A percentile compares a stretch with the other conserved stretches of the same genome.
These are phyloP conservation scores for Denticeps clupeoides DNA, from an alignment of 2,797 vertebrate genomes.

Conservation along the genomic window DNA sequence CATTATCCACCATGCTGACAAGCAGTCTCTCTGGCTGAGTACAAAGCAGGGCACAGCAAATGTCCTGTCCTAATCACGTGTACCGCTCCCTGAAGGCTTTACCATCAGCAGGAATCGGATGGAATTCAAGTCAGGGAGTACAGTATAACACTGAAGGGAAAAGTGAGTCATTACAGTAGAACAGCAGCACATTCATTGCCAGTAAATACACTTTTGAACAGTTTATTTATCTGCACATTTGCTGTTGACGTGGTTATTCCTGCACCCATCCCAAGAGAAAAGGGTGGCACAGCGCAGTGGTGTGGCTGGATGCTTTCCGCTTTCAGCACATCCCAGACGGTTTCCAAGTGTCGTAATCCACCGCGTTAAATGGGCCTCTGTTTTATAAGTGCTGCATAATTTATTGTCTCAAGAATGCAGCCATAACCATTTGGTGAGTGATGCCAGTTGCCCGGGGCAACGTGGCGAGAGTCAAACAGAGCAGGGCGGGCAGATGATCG, in stretches of 20 bases:
- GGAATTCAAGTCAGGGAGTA: not conserved
- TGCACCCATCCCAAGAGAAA: too few species aligned
- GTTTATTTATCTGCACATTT: too few species aligned
- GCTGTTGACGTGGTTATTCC: too few species aligned
- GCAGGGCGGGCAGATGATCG: not conserved
- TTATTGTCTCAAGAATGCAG: conserved; percentile 20
- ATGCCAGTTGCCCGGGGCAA: conserved; percentile 20
- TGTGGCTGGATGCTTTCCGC: conserved; percentile 5
- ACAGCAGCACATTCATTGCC: not conserved
- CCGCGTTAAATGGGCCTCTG: conserved; percentile 14
- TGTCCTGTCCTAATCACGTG: too few species aligned
- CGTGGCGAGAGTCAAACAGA: conserved; percentile 12
- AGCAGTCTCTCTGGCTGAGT: too few species aligned
- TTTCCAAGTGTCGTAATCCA: conserved; percentile 22
- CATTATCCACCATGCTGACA: too few species aligned
- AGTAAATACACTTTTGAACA: too few species aligned
- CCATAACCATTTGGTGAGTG: conserved; percentile 14
- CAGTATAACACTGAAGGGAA: not conserved
- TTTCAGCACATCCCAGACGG: conserved; percentile 4
- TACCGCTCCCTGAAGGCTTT: not conserved
- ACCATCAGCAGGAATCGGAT: not conserved
- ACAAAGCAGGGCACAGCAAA: too few species aligned
- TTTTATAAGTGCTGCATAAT: conserved; percentile 7
- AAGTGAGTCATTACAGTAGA: not conserved
- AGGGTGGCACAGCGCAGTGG: too few species aligned